A percentile compares a stretch with the other conserved stretches of the same genome.
Evolutionary conservation across 1,140 invertebrate genomes (phyloP).

Genomic region (Batillaria attramentaria): DNA sequence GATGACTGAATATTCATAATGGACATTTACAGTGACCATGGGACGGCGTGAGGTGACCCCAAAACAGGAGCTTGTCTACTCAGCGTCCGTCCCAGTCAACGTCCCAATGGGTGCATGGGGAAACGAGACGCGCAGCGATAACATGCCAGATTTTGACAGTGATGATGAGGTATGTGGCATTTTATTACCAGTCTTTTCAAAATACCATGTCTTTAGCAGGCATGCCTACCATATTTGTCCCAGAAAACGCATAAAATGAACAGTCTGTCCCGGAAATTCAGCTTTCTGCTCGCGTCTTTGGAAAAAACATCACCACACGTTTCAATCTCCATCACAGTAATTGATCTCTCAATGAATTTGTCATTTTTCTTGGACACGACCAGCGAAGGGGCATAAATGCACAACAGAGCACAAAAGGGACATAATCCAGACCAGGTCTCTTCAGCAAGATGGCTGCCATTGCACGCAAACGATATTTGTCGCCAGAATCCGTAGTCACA

Average conservation of each 20-base stretch:
- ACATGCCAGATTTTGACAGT: conserved; percentile 26
- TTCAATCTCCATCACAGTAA: neutral
- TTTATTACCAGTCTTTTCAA: neutral
- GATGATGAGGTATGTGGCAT: conserved; percentile 48
- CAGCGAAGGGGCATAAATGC: no score
- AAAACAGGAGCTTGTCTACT: conserved; percentile 44
- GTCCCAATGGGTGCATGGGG: conserved; percentile 42
- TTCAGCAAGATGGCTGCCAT: no score
- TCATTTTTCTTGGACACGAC: neutral
- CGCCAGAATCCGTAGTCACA: no score
- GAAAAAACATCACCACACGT: neutral
- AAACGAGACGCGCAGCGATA: conserved; percentile 21
- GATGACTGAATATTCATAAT: neutral
- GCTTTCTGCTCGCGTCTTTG: neutral
- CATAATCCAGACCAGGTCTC: no score
- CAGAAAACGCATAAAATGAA: no score
- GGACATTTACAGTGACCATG: neutral
- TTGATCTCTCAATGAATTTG: neutral
- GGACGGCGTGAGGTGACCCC: neutral
- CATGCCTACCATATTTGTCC: no score
- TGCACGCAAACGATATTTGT: no score
- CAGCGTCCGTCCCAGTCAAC: conserved; percentile 56
- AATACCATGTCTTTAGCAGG: neutral
- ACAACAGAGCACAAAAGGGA: no score
- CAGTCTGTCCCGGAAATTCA: neutral